Conservation (phyloP, 2,888 invertebrate species). For the Hirtodrosophila alboralis region DNA sequence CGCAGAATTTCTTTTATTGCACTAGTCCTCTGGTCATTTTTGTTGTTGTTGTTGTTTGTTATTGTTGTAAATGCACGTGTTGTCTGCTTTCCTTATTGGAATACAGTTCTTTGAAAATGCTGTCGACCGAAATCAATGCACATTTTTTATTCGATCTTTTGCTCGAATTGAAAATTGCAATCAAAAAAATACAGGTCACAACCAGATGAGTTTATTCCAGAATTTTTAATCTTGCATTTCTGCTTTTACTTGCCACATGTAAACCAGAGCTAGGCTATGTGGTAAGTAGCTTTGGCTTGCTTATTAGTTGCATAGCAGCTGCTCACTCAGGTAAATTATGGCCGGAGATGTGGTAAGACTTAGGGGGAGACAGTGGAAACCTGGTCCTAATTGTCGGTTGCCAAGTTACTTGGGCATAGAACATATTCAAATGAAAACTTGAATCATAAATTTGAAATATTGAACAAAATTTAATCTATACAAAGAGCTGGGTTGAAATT, state of each 20-base stretch:
- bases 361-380: not conserved
- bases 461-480: slow-evolving; percentile 18
- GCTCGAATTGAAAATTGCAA: slow-evolving; percentile 53
- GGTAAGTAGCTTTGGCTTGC: slow-evolving; percentile 15
- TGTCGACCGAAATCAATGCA: slow-evolving; percentile 53
- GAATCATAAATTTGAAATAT: slow-evolving; percentile 38
- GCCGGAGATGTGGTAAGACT: not conserved
- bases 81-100: slow-evolving; percentile 56
- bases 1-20: slow-evolving; percentile 73
- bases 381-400: slow-evolving; percentile 18
- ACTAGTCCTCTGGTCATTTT: slow-evolving; percentile 55
- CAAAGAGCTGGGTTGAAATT: not conserved
- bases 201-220: slow-evolving; percentile 30
- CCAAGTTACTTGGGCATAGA: slow-evolving; percentile 1
- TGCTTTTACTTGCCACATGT: slow-evolving; percentile 15
- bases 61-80: slow-evolving; percentile 54
- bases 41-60: slow-evolving; percentile 28
- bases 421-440: slow-evolving; percentile 30
- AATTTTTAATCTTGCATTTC: slow-evolving; percentile 56
- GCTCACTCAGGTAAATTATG: slow-evolving; percentile 39
- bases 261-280: not conserved
- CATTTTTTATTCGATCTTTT: slow-evolving; percentile 14
- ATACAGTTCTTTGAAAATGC: slow-evolving; percentile 58
- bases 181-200: slow-evolving; percentile 24
- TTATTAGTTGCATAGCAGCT: slow-evolving; percentile 36